Conservation (phyloP, 2,113 vertebrate species). For the Mustelus asterias region DNA sequence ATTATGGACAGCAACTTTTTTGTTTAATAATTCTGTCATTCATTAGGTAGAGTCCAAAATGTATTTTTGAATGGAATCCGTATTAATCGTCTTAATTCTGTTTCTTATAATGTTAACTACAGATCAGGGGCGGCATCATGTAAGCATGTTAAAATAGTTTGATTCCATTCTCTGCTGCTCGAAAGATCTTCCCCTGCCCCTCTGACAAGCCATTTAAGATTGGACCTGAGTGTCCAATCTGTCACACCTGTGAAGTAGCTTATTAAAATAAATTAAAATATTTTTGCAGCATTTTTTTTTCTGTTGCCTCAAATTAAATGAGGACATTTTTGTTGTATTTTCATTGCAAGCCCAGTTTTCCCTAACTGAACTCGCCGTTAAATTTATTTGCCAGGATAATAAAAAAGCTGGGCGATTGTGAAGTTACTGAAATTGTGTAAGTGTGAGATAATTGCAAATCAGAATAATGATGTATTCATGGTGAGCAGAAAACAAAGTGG, state of each 20-base stretch:
- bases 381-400: neutral
- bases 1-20: neutral
- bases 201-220: neutral
- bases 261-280: neutral
- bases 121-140: neutral
- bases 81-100: neutral
- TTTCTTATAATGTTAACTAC: neutral
- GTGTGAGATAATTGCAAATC: neutral
- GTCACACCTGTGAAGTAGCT: neutral
- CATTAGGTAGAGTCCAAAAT: neutral
- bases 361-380: neutral
- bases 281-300: neutral
- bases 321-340: neutral
- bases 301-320: neutral
- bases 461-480: neutral
- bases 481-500: neutral
- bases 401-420: neutral
- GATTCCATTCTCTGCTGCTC: neutral
- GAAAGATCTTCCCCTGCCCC: neutral
- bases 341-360: neutral
- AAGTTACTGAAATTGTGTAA: neutral
- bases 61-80: neutral
- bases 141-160: neutral
- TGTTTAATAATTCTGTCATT: neutral
- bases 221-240: neutral